phyloP scores from a whole-genome alignment of 37 sponge, comb jelly and placozoan species.

The Petrosia ficiformis region DNA sequence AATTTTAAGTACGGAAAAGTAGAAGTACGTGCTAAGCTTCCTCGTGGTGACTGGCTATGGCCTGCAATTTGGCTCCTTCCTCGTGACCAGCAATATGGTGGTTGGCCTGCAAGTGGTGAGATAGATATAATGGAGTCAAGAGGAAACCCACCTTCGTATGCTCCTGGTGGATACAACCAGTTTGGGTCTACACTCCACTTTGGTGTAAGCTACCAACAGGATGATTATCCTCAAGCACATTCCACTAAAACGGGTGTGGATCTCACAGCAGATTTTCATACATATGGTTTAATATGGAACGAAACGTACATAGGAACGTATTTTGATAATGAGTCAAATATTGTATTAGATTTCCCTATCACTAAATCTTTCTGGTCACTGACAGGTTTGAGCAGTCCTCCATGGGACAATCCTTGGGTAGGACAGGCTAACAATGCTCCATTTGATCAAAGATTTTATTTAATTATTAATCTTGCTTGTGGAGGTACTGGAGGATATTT shows the following conservation, averaged over 20 bases:
- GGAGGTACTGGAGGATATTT: constrained; percentile 71
- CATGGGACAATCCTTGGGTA: constrained; percentile 65
- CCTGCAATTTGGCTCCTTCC: constrained; percentile 81
- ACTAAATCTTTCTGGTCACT: constrained; percentile 53
- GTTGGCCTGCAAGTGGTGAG: constrained; percentile 79
- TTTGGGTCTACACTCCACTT: constrained; percentile 74
- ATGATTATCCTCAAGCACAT: constrained; percentile 27
- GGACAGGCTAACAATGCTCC: constrained; percentile 58
- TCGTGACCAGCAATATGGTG: constrained; percentile 61
- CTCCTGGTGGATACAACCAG: constrained; percentile 58
- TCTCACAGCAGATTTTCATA: constrained; percentile 59
- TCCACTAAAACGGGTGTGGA: constrained; percentile 11
- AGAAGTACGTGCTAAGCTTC: constrained; percentile 67
- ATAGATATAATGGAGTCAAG: constrained; percentile 82
- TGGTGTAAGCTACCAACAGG: constrained; percentile 28
- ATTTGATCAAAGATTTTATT: constrained; percentile 59
- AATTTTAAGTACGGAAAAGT: constrained; percentile 69
- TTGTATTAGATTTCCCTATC: constrained; percentile 49
- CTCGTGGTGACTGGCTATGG: constrained; percentile 80
- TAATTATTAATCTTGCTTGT: constrained; percentile 67
- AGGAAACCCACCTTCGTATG: constrained; percentile 63
- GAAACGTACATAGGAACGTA: constrained; percentile 79
- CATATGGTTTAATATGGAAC: constrained; percentile 67
- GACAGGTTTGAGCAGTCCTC: constrained; percentile 34
- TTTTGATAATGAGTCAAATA: constrained; percentile 46